Percentiles rank a stretch among this genome's conserved stretches.
These are phyloP conservation scores for Carposina sasakii DNA, from an alignment of 1,140 invertebrate genomes.

Conservation along the genomic window DNA sequence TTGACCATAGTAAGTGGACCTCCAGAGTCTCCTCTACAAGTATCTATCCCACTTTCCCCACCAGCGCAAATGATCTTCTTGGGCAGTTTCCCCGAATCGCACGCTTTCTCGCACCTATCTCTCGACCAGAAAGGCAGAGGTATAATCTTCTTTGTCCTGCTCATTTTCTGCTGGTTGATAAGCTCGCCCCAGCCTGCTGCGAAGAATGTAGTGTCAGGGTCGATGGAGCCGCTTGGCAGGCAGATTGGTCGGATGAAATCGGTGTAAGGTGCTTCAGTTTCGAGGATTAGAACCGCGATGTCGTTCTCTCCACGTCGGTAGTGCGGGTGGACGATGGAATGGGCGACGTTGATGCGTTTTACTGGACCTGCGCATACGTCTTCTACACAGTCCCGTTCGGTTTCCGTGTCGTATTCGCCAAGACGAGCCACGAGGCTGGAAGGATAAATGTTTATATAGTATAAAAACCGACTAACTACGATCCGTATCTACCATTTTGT, in stretches of 20 bases:
- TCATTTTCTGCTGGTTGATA: constrained; percentile 38
- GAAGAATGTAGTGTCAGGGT: constrained; percentile 43
- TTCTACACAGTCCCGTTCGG: constrained; percentile 14
- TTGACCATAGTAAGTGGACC: constrained; percentile 32
- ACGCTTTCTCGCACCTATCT: constrained; percentile 67
- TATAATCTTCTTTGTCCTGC: constrained; percentile 29
- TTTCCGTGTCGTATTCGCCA: constrained; percentile 15
- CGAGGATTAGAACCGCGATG: constrained; percentile 15
- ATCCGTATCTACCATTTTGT: too few species aligned
- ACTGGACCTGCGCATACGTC: constrained; percentile 8
- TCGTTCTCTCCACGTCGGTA: constrained; percentile 11
- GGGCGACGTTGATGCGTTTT: neutral
- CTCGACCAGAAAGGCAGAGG: constrained; percentile 20
- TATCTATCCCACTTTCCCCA: constrained; percentile 27
- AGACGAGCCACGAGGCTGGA: constrained; percentile 14
- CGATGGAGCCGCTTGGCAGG: constrained; percentile 20
- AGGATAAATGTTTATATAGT: too few species aligned
- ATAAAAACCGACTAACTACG: too few species aligned
- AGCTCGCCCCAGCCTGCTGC: constrained; percentile 79
- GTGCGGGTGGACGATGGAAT: constrained; percentile 4
- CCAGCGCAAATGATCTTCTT: constrained; percentile 35
- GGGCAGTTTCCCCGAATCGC: constrained; percentile 12
- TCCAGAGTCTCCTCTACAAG: constrained; percentile 42
- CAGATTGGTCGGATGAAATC: constrained; percentile 42
- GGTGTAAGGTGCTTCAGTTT: constrained; percentile 15